Base-by-base conservation (phyloP, 1,140 invertebrate genomes). In the Lordiphosa mommai region DNA sequence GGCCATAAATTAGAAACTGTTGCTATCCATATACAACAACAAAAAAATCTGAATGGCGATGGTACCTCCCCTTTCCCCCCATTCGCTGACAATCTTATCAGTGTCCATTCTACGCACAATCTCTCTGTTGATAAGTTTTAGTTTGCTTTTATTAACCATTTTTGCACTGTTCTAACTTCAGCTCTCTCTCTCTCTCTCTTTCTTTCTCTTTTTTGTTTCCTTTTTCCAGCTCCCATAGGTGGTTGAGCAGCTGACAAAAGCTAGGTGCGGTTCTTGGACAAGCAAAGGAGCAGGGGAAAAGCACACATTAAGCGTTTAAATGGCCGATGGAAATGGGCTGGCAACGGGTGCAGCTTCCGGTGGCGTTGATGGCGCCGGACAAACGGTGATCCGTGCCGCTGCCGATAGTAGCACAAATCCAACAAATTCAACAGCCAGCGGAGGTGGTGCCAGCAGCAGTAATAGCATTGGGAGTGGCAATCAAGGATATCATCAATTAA, bases 401-500 rank as follows among this genome's bases (percentile, higher is more conserved):
- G 47, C 29, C 36, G 58, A 46, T 23, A 29, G 52, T 14, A 49
- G 36, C 65, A 9, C 46, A 48, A 23, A 46, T 36, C 34, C 13
- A 48, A 32, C 37, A 30, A 50, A 51, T 23, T 41, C 44, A 37
- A 55, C 43, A 20, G 55, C 55, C 41, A 61, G 49, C 49, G 59
- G 44, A 10, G 55, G 41, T 13, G 53, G 51, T 20, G 34, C 27
- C 2, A 37, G 47, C 17, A 33, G 55, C 14, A 59, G 56, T 37
- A 47, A 8, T 27, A 50, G 29, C 16, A 53, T 7, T 34, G 57
- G 46, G 5, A 57, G 57, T 48, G 67, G 46, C 58, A 72, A 72
- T 80, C 82, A 86, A 66, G 76, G 80, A 52, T 86, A 79, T 72
- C 80, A 89, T 79, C 88, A 89, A 64, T 69, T 89, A 52, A 88